A percentile compares a stretch with the other conserved stretches of the same genome.
These are phyloP conservation scores for Tapirus terrestris DNA, from an alignment of 2,113 vertebrate species.

Conservation along the genomic window DNA sequence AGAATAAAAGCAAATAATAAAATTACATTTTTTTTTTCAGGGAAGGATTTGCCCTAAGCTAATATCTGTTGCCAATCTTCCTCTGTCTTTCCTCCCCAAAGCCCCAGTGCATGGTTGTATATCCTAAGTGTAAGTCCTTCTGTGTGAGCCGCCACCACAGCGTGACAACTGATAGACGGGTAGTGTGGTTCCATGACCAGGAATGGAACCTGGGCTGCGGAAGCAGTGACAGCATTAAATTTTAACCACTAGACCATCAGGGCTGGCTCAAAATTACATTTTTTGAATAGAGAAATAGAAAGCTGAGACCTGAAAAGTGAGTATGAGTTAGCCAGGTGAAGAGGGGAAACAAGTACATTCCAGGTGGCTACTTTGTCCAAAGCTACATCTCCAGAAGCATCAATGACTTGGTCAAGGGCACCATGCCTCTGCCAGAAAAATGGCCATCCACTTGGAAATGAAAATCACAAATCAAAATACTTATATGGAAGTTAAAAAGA, in stretches of 20 bases:
- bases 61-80: too few species aligned
- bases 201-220: too few species aligned
- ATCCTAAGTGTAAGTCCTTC: too few species aligned
- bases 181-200: too few species aligned
- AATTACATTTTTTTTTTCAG: not conserved
- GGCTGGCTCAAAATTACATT: not conserved
- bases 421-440: not conserved
- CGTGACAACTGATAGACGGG: too few species aligned
- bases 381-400: not conserved
- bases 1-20: not conserved
- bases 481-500: not conserved
- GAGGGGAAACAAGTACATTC: not conserved
- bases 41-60: too few species aligned
- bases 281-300: not conserved
- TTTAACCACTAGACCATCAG: too few species aligned
- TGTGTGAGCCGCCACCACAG: too few species aligned
- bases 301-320: not conserved
- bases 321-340: not conserved
- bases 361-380: not conserved
- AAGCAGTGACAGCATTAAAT: too few species aligned
- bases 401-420: not conserved
- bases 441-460: not conserved
- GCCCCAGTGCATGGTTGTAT: too few species aligned
- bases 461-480: not conserved
- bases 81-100: too few species aligned